Conservation (phyloP, 2,888 invertebrate genomes). For the Notodonta dromedarius region DNA sequence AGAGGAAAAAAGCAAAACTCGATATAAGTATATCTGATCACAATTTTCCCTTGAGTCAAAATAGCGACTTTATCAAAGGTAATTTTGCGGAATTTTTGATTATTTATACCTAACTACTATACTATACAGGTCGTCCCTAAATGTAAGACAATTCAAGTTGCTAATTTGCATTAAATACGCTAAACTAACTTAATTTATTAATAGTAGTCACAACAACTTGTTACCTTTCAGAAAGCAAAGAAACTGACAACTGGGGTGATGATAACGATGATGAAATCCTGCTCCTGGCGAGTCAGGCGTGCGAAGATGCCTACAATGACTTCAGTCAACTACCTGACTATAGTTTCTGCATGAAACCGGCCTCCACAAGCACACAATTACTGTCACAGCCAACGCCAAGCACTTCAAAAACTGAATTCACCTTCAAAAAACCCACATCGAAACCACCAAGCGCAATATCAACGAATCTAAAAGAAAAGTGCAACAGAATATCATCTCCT, state of each 20-base stretch:
- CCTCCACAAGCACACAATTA: slow-evolving; percentile 70
- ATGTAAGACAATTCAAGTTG: not conserved
- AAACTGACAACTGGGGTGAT: slow-evolving; percentile 70
- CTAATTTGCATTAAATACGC: not conserved
- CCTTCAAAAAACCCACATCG: slow-evolving; percentile 65
- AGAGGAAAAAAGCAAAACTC: slow-evolving; percentile 72
- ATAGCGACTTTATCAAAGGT: slow-evolving; percentile 57
- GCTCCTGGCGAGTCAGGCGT: slow-evolving; percentile 76
- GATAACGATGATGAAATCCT: slow-evolving; percentile 78
- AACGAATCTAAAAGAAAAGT: slow-evolving; percentile 66
- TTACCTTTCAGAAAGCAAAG: slow-evolving; percentile 36
- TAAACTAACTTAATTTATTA: not conserved
- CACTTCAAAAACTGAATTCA: slow-evolving; percentile 58
- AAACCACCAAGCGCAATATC: slow-evolving; percentile 49
- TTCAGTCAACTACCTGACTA: slow-evolving; percentile 64
- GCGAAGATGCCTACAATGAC: slow-evolving; percentile 66
- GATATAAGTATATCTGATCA: slow-evolving; percentile 72
- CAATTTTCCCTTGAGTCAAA: slow-evolving; percentile 77
- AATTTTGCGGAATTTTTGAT: slow-evolving; percentile 16
- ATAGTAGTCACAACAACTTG: not conserved
- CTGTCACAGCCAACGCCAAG: slow-evolving; percentile 50
- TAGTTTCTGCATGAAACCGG: slow-evolving; percentile 68
- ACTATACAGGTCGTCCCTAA: not conserved
- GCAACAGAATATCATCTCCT: slow-evolving; percentile 69
- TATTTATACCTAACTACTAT: not conserved